Percentiles rank a stretch among this genome's conserved stretches.
These are phyloP conservation scores for Coenobita brevimanus DNA, from an alignment of 1,140 invertebrate genomes.

Conservation along the genomic window DNA sequence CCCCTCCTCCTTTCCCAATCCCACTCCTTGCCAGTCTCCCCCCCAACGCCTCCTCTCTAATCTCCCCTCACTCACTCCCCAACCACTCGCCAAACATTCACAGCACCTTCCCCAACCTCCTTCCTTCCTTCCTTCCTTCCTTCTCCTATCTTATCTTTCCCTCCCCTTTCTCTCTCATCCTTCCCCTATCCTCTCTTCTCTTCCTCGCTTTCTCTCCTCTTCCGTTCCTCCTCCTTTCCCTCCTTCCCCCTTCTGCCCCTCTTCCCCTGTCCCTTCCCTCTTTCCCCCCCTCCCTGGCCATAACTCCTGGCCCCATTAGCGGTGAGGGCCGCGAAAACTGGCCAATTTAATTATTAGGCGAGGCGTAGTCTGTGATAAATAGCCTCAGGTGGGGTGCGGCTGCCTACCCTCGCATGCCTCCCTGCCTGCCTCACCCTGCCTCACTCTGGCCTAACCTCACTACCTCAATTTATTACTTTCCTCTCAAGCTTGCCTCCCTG, in stretches of 20 bases:
- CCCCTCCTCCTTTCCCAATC: neutral
- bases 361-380: slow-evolving; percentile 32
- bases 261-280: no score
- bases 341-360: slow-evolving; percentile 42
- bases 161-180: no score
- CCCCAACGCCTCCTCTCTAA: neutral
- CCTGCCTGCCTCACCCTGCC: neutral
- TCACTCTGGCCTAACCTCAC: no score
- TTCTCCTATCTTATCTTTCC: no score
- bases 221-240: no score
- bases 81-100: neutral
- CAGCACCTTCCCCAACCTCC: slow-evolving; percentile 3
- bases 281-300: neutral
- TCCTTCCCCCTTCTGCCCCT: no score
- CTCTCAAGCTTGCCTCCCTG: no score
- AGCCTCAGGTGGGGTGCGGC: neutral
- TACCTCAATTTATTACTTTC: no score
- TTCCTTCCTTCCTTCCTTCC: neutral
- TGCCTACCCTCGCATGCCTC: neutral
- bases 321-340: slow-evolving; percentile 31
- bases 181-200: no score
- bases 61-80: no score
- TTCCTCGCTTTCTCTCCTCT: no score
- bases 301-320: slow-evolving; percentile 32
- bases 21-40: neutral